Base-by-base conservation (phyloP, 2,888 invertebrate species). In the Napeogenes inachia region DNA sequence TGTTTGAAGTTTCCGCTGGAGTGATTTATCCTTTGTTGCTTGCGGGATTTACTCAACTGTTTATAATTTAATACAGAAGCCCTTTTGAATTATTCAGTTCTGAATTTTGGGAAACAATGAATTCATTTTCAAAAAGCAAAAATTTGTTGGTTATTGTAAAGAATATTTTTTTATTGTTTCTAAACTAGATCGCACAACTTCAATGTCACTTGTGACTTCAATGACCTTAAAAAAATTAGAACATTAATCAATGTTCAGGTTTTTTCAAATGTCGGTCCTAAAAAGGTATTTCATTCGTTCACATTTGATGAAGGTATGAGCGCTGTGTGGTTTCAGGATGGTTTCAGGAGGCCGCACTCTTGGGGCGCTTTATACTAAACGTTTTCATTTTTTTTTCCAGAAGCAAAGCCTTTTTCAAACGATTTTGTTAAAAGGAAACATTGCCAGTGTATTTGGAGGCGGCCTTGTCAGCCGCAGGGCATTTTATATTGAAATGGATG, bases 1-100 rank as follows among this genome's bases (percentile, higher is more conserved):
- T 67, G 66, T 66, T 62, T 62, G 56, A 64, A 59, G 57, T 59
- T 54, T 58, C 50, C 50, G 6, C 30, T 46, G 54, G 35, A 62
- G 47, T 47, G 47, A 38, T 58, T 56, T 60, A 46, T 13, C 56
- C 54, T 63, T 64, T 59, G 54, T 62, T 21, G 30, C 30, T 50
- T 50, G 50, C 10, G 6, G 50, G 50, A 50, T 50, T 50, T 50
- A 50, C 6, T 50, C 50, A 30, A 50, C 50, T 50, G 50, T 50
- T 50, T 50, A 50, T 50, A 50, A 50, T 50, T 50, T 30, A 30
- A 30, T 50, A 50, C 50, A 30, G 50, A 12, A 50, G 21, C 30
- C 30, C 50, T 50, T 50, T 30, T 30, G 50, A 30, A 30, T 21
- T 30, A 50, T 50, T 50, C 12, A 50, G 8, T 30, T 3, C 6